Evolutionary conservation across 2,113 vertebrate genomes (phyloP).

Genomic region (Gambusia affinis): DNA sequence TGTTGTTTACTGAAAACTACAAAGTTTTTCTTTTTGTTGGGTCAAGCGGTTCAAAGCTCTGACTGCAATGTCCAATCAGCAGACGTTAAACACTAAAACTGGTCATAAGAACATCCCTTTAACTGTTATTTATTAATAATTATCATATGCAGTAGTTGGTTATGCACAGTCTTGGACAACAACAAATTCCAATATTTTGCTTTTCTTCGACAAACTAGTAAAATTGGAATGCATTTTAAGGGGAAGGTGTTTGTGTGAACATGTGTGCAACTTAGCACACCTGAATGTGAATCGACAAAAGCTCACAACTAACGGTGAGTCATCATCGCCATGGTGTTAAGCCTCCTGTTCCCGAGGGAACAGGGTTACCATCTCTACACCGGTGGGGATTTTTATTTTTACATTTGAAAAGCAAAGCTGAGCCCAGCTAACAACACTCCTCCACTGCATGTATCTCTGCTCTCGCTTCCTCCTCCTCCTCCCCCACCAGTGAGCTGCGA

Average conservation of each 20-base stretch:
- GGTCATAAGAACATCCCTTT: background rate
- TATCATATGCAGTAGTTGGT: background rate
- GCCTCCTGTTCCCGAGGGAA: constrained; percentile 68
- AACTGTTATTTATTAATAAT: constrained; percentile 8
- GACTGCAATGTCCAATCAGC: no score
- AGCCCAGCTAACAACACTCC: constrained; percentile 57
- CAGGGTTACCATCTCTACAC: constrained; percentile 65
- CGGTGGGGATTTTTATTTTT: constrained; percentile 71
- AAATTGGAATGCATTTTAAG: constrained; percentile 27
- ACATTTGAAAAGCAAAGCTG: constrained; percentile 73
- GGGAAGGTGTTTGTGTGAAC: constrained; percentile 22
- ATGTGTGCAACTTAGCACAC: constrained; percentile 55
- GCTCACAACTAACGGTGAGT: constrained; percentile 63
- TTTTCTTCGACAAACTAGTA: constrained; percentile 23
- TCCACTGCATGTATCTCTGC: constrained; percentile 37
- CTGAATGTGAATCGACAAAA: constrained; percentile 61
- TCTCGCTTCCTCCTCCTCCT: constrained; percentile 30
- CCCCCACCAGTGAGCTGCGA: constrained; percentile 42
- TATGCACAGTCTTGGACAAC: background rate
- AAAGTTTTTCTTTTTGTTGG: background rate
- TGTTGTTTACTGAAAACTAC: background rate
- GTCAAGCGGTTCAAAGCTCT: background rate
- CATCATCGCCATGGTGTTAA: constrained; percentile 72
- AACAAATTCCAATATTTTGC: constrained; percentile 22
- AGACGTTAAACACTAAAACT: no score